Evolutionary conservation across 2,797 vertebrate species (phyloP).

Genomic region (Sebastes hubbsi): DNA sequence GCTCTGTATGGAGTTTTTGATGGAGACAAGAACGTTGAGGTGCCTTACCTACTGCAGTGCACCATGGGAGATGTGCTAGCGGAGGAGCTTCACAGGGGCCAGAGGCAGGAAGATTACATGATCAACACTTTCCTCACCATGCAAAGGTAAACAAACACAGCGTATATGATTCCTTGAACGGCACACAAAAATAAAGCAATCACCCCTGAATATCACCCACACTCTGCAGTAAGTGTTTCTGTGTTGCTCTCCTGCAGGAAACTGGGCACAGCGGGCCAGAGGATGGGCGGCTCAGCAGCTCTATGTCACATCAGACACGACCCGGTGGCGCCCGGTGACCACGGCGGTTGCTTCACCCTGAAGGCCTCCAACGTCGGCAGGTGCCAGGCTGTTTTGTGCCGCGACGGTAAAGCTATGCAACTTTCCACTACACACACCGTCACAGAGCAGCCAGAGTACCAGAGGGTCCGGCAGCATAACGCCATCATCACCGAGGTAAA

Average conservation of each 20-base stretch:
- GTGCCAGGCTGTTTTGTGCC: constrained; percentile 93
- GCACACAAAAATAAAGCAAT: background rate
- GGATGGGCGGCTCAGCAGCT: constrained; percentile 93
- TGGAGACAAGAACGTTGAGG: constrained; percentile 94
- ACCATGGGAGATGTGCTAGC: constrained; percentile 97
- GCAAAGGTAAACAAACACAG: constrained; percentile 86
- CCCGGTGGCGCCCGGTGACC: constrained; percentile 84
- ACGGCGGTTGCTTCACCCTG: constrained; percentile 92
- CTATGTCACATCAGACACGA: constrained; percentile 96
- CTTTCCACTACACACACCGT: constrained; percentile 89
- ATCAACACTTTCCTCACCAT: constrained; percentile 96
- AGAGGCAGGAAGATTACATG: constrained; percentile 94
- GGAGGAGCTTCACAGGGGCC: constrained; percentile 92
- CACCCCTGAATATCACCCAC: background rate
- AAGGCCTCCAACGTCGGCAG: constrained; percentile 92
- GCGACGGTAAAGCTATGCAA: constrained; percentile 91
- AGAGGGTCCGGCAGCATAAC: constrained; percentile 90
- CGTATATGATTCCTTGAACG: background rate
- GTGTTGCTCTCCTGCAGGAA: constrained; percentile 81
- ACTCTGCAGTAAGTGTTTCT: background rate
- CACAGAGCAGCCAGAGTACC: constrained; percentile 88
- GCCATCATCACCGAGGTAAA: constrained; percentile 96
- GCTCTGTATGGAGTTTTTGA: constrained; percentile 97
- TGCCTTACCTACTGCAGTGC: constrained; percentile 95
- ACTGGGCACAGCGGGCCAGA: constrained; percentile 96